A percentile compares a stretch with the other conserved stretches of the same genome.
These are phyloP conservation scores for Ahaetulla prasina DNA, from an alignment of 2,113 vertebrate species.

Conservation along the genomic window DNA sequence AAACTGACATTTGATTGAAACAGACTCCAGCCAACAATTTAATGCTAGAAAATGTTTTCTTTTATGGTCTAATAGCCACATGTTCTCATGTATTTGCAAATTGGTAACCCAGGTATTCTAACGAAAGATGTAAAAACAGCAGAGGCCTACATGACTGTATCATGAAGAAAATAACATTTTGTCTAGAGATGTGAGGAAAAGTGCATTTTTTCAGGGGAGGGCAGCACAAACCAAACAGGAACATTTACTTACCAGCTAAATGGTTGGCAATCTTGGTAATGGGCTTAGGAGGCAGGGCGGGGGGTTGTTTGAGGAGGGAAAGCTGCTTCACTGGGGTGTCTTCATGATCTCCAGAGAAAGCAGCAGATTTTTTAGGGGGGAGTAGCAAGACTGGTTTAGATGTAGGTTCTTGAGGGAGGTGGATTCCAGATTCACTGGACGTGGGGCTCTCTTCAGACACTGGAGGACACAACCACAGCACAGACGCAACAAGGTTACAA, in stretches of 20 bases:
- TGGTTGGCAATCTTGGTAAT: constrained; percentile 93
- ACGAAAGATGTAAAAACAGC: constrained; percentile 15
- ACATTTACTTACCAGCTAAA: constrained; percentile 84
- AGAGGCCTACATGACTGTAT: not conserved
- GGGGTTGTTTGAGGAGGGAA: constrained; percentile 94
- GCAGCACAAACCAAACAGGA: constrained; percentile 33
- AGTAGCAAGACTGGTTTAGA: constrained; percentile 86
- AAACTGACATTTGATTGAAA: not conserved
- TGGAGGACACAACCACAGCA: constrained; percentile 78
- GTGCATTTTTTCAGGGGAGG: constrained; percentile 37
- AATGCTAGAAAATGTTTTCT: constrained; percentile 4
- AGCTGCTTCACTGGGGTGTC: constrained; percentile 87
- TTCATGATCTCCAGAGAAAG: constrained; percentile 87
- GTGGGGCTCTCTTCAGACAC: constrained; percentile 88
- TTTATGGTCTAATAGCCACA: accelerated
- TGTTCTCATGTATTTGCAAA: not conserved
- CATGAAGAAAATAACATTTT: not conserved
- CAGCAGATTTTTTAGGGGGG: constrained; percentile 87
- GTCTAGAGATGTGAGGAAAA: constrained; percentile 2
- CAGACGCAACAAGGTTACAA: constrained; percentile 73
- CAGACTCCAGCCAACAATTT: not conserved
- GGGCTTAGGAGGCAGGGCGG: constrained; percentile 97
- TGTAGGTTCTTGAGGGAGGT: constrained; percentile 86
- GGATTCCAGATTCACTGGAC: constrained; percentile 81
- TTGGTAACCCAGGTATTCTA: not conserved